Conservation (phyloP, 2,113 vertebrate species). For the Rattus rattus region DNA sequence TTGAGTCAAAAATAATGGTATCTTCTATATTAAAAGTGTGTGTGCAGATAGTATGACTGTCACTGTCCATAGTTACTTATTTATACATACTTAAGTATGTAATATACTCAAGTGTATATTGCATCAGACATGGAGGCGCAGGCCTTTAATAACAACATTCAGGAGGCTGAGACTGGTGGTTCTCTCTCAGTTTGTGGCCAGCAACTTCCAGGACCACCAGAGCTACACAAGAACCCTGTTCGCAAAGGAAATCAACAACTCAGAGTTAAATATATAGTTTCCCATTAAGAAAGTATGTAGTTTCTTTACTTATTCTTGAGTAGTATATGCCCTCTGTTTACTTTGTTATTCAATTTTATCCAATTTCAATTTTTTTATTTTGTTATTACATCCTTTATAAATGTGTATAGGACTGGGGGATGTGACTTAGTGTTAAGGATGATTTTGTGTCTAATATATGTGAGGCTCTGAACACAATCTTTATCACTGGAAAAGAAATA, state of each 20-base stretch:
- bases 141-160: background rate
- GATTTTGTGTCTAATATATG: background rate
- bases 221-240: too few relatives aligned
- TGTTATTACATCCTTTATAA: background rate
- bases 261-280: slow-evolving; percentile 14
- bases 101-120: background rate
- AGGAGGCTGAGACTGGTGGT: background rate
- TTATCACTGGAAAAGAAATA: background rate
- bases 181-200: background rate
- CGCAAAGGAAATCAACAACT: background rate
- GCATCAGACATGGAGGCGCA: background rate
- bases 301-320: slow-evolving; percentile 36
- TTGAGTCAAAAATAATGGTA: slow-evolving; percentile 5
- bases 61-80: background rate
- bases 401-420: background rate
- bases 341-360: slow-evolving; percentile 31
- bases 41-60: background rate
- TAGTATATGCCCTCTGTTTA: background rate
- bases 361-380: background rate
- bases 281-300: background rate
- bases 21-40: background rate
- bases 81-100: too few relatives aligned
- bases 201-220: background rate
- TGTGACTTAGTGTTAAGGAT: background rate
- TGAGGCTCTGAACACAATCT: background rate